Evolutionary conservation across 2,888 invertebrate genomes (phyloP), one percentile per base, ranked within the genome.

Genomic region (Campaea margaritaria): DNA sequence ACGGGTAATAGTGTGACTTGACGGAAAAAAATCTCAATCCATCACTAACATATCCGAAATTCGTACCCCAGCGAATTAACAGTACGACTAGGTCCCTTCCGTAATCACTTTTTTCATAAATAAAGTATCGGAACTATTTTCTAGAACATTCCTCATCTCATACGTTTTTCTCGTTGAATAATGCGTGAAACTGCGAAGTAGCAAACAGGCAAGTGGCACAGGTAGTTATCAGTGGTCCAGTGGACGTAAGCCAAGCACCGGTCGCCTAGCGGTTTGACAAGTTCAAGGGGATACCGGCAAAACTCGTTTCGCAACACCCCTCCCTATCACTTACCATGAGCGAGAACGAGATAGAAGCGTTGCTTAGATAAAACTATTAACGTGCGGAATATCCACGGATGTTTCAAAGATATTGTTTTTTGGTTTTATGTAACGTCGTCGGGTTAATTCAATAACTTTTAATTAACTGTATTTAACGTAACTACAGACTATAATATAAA

Each of bases 211-310:
- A 60, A 51, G 55, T 51, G 47, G 52, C 55, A 48, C 47, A 43
- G 49, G 49, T 49, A 57, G 52, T 49, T 45, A 49, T 52, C 48
- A 49, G 45, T 48, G 51, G 44, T 31, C 55, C 60, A 44, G 50
- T 70, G 67, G 60, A 62, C 43, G 28, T 38, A 15, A 21, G 21
- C 21, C 58, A 38, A 34, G 14, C 54, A 52, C 56, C 48, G 56
- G 53, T 67, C 64, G 53, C 69, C 71, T 74, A 81, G 76, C 78
- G 74, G 78, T 76, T 64, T 68, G 63, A 69, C 80, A 78, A 81
- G 82, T 82, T 82, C 82, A 81, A 82, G 80, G 82, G 70, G 58
- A 72, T 67, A 69, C 75, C 72, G 70, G 79, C 75, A 70, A 76
- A 80, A 81, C 80, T 70, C 67, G 81, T 81, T 79, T 68, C 65